Conservation (phyloP, 2,797 vertebrate species). For the Arrhamphus sclerolepis region DNA sequence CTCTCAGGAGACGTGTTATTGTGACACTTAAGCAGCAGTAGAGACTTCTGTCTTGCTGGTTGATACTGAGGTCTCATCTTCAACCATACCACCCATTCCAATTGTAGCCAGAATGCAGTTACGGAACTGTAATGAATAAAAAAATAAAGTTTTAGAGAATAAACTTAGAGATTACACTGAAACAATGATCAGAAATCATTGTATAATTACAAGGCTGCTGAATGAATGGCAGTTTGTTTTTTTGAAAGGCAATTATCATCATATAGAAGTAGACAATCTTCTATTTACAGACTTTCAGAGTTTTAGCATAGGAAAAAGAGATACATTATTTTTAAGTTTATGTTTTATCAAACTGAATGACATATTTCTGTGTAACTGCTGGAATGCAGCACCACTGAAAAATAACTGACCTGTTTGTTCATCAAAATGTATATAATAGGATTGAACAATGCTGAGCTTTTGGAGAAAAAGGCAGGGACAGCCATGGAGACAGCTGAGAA, state of each 20-base stretch:
- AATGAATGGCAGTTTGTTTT: too few species aligned
- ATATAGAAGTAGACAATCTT: too few species aligned
- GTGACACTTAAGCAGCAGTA: slow-evolving; percentile 56
- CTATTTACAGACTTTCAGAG: too few species aligned
- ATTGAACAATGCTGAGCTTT: slow-evolving; percentile 31
- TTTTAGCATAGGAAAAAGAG: too few species aligned
- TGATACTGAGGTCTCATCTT: slow-evolving; percentile 81
- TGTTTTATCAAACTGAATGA: too few species aligned
- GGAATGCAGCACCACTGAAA: not conserved
- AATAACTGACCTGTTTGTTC: slow-evolving; percentile 79
- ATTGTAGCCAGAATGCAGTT: slow-evolving; percentile 84
- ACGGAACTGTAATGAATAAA: slow-evolving; percentile 76
- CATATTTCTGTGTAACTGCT: not conserved
- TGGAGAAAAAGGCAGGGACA: slow-evolving; percentile 65
- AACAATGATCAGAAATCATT: too few species aligned
- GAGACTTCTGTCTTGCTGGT: slow-evolving; percentile 87
- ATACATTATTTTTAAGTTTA: too few species aligned
- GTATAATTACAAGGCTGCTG: too few species aligned
- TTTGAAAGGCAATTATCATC: too few species aligned
- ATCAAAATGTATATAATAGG: slow-evolving; percentile 70
- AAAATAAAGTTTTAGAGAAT: too few species aligned
- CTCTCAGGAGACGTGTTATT: not conserved
- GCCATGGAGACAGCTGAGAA: slow-evolving; percentile 77
- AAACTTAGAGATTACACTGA: too few species aligned
- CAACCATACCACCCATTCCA: slow-evolving; percentile 83